Evolutionary conservation across 2,888 invertebrate genomes (phyloP), one percentile per base, ranked within the genome.

Genomic region (Oxystoma pomonae): DNA sequence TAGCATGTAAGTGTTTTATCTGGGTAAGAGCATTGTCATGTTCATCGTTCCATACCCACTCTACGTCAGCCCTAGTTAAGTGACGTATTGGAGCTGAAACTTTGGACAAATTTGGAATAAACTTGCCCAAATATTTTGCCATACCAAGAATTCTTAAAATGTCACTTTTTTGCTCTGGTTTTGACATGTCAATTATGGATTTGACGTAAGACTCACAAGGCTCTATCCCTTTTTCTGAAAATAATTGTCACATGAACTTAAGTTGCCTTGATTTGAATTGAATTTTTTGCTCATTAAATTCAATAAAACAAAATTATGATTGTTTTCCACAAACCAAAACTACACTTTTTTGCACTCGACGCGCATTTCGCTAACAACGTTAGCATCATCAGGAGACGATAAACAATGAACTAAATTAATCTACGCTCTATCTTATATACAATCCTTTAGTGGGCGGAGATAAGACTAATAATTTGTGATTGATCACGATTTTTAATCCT

Each of bases 71-170:
- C 50, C 63, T 62, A 58, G 58, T 53, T 19, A 53, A 53, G n/a
- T 53, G 5, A 9, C 53, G 5, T 9, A 53, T 3, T 16, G 64
- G 64, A n/a, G 63, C 61, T 20, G 65, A n/a, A 68, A 68, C 60
- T 59, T 67, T 63, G 7, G 69, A 71, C 52, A 72, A 18, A 22
- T 65, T 70, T 12, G 68, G 68, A 17, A 72, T 49, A 66, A 69
- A 72, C 65, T 65, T 66, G n/a, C 60, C 63, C 55, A 67, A 55
- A 66, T 63, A 71, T 58, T 65, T 70, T n/a, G 62, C 68, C 65
- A 70, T 70, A 16, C 67, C 71, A 17, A 71, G 60, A 52, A 69
- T 62, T 63, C 71, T 63, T 55, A 67, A 60, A n/a, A 72, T 7
- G 19, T 69, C 65, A 49, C 16, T 59, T 65, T 66, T 69, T 51